These are phyloP conservation scores for Cecidostiba fungosa DNA, from an alignment of 2,888 invertebrate species.

Conservation along the genomic window DNA sequence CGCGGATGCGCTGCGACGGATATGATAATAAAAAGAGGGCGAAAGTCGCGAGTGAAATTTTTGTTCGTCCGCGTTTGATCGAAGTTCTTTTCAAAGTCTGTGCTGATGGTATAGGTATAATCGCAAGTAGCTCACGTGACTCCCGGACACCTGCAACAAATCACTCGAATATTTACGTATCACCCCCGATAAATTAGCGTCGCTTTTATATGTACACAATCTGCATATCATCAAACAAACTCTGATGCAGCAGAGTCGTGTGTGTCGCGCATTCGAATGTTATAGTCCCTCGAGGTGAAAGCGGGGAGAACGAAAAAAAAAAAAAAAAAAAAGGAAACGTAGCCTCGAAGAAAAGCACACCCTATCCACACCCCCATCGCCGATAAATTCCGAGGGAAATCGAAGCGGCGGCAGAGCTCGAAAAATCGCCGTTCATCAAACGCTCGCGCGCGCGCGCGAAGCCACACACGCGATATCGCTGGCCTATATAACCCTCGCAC, in stretches of 20 bases:
- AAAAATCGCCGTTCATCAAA: conserved; percentile 27
- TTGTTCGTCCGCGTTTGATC: not conserved
- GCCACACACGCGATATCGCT: conserved; percentile 9
- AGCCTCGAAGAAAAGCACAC: not conserved
- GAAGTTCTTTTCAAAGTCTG: too few species aligned
- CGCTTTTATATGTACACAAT: not conserved
- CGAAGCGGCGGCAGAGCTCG: not conserved
- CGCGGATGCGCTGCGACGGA: not conserved
- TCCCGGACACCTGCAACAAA: not conserved
- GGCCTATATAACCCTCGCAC: not conserved
- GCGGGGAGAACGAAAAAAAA: not conserved
- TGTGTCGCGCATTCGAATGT: not conserved
- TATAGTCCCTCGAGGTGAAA: not conserved
- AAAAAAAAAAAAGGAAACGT: not conserved
- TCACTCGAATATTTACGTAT: not conserved
- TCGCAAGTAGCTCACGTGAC: too few species aligned
- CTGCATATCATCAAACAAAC: not conserved
- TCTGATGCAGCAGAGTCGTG: not conserved
- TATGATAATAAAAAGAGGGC: not conserved
- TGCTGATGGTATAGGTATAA: too few species aligned
- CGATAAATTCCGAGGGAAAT: conserved; percentile 17
- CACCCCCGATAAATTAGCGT: not conserved
- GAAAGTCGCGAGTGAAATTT: not conserved
- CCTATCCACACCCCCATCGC: not conserved
- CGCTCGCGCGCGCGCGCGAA: not conserved